These are phyloP conservation scores for Gallinago media DNA, from an alignment of 2,113 vertebrate genomes.

Conservation along the genomic window DNA sequence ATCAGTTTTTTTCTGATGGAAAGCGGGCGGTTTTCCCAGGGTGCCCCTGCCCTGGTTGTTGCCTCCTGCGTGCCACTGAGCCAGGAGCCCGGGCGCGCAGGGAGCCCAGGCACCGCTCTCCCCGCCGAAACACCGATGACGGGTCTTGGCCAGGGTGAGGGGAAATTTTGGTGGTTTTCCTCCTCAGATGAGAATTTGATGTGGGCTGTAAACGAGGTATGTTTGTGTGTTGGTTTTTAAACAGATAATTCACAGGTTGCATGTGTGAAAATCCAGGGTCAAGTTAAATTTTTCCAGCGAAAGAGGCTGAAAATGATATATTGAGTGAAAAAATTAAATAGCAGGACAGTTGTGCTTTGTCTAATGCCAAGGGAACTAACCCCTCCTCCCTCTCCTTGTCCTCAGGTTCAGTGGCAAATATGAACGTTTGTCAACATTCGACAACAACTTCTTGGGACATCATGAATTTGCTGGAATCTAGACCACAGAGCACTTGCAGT, in stretches of 20 bases:
- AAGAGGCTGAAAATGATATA: not conserved
- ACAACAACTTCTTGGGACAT: slow-evolving; percentile 43
- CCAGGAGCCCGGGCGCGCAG: accelerated
- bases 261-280: not conserved
- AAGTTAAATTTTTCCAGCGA: not conserved
- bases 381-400: slow-evolving; percentile 54
- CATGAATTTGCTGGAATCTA: slow-evolving; percentile 70
- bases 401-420: slow-evolving; percentile 78
- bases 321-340: not conserved
- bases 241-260: not conserved
- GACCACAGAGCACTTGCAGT: slow-evolving; percentile 55
- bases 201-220: not conserved
- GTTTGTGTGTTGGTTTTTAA: not conserved
- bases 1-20: not conserved
- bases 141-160: not conserved
- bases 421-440: slow-evolving; percentile 68
- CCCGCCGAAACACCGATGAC: accelerated
- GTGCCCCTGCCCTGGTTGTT: not conserved
- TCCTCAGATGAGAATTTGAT: not conserved
- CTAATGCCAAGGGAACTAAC: slow-evolving; percentile 11
- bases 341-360: not conserved
- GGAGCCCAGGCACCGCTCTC: not conserved
- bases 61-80: accelerated
- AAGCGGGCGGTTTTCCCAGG: not conserved
- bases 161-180: not conserved